Conservation (phyloP, 2,113 vertebrate genomes). For the Galemys pyrenaicus region DNA sequence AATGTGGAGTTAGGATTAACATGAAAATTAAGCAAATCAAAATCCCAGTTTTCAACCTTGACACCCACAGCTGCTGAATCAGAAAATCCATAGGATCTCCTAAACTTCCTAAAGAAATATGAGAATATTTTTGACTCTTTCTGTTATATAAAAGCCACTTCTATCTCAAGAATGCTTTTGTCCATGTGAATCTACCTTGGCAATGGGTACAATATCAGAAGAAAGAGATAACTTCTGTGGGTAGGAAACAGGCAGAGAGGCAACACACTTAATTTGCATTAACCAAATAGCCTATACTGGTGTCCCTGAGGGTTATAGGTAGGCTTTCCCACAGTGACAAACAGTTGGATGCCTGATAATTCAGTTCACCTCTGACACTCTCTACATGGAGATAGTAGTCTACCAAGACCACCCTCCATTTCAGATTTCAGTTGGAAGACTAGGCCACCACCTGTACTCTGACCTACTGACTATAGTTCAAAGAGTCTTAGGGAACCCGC, state of each 20-base stretch:
- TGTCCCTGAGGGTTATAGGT: too few species aligned
- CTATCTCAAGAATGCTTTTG: constrained; percentile 13
- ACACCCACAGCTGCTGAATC: neutral
- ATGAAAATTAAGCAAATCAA: neutral
- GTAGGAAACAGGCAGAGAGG: neutral
- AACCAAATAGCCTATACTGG: neutral
- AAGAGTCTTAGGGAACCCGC: too few species aligned
- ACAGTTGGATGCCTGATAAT: too few species aligned
- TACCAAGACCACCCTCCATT: too few species aligned
- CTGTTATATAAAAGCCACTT: neutral
- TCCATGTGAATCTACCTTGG: neutral
- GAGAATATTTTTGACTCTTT: neutral
- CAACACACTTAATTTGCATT: neutral
- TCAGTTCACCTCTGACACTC: too few species aligned
- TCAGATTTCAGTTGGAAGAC: too few species aligned
- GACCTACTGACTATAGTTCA: too few species aligned
- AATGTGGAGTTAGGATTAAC: neutral
- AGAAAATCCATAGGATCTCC: neutral
- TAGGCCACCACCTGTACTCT: too few species aligned
- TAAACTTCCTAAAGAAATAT: neutral
- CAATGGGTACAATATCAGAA: neutral
- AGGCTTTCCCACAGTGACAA: too few species aligned
- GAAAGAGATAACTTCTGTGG: neutral
- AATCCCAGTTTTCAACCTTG: neutral
- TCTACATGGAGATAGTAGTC: too few species aligned